Evolutionary conservation across 2,797 vertebrate species (phyloP).

Genomic region (Moxostoma hubbsi): DNA sequence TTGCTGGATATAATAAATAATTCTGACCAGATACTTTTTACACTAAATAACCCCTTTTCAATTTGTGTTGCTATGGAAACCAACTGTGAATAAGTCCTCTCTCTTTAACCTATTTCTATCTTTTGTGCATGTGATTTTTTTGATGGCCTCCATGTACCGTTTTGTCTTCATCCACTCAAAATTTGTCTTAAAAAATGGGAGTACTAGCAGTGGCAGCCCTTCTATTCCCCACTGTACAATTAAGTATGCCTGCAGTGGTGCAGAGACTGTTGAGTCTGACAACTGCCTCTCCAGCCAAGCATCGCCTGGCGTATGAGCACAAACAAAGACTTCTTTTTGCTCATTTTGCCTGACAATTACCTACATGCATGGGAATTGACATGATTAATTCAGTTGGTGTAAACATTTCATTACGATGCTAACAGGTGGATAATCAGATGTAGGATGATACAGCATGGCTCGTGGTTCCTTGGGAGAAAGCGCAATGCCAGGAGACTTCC

Average conservation of each 20-base stretch:
- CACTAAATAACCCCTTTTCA: slow-evolving; percentile 54
- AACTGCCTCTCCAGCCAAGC: slow-evolving; percentile 52
- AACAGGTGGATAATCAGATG: slow-evolving; percentile 52
- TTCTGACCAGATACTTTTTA: slow-evolving; percentile 46
- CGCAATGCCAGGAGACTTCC: slow-evolving; percentile 1
- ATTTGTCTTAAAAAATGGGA: slow-evolving; percentile 41
- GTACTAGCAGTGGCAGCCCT: slow-evolving; percentile 24
- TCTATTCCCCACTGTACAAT: slow-evolving; percentile 56
- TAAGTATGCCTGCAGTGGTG: slow-evolving; percentile 49
- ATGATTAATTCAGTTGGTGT: slow-evolving; percentile 57
- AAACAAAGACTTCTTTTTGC: slow-evolving; percentile 52
- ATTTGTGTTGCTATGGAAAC: slow-evolving; percentile 58
- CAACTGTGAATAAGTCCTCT: slow-evolving; percentile 43
- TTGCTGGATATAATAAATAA: slow-evolving; percentile 32
- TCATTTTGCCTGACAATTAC: slow-evolving; percentile 51
- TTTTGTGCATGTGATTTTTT: slow-evolving; percentile 23
- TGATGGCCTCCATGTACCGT: slow-evolving; percentile 26
- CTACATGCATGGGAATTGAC: slow-evolving; percentile 55
- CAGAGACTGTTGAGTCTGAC: slow-evolving; percentile 39
- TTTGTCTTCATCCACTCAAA: slow-evolving; percentile 37
- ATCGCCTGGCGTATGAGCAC: slow-evolving; percentile 28
- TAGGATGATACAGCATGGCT: slow-evolving; percentile 28
- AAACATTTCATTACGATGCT: slow-evolving; percentile 58
- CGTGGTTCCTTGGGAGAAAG: slow-evolving; percentile 9
- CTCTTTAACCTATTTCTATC: slow-evolving; percentile 44